phyloP scores from a whole-genome alignment of 2,797 vertebrate genomes.

The Phalanger gymnotis region DNA sequence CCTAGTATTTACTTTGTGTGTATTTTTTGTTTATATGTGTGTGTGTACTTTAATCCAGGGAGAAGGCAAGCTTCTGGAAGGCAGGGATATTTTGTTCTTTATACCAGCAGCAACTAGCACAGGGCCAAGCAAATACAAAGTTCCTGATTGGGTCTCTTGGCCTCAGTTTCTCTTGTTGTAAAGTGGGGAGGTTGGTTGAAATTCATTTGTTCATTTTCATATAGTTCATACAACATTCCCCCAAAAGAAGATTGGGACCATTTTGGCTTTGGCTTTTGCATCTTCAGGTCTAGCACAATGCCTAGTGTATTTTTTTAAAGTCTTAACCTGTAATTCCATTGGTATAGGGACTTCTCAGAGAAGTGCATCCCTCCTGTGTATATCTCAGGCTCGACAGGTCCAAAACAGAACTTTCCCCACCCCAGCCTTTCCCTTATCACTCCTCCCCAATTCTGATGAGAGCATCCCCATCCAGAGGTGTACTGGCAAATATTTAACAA shows the following conservation, averaged over 20 bases:
- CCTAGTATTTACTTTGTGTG: background rate
- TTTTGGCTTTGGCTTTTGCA: background rate
- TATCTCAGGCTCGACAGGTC: background rate
- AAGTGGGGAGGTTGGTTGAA: background rate
- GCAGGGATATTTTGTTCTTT: background rate
- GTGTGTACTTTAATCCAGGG: background rate
- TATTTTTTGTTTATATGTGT: background rate
- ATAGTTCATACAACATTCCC: background rate
- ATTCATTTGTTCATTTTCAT: background rate
- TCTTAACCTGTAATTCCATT: background rate
- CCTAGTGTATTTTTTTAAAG: background rate
- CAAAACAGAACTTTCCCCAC: background rate
- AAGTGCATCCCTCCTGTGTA: background rate
- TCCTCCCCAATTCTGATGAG: background rate
- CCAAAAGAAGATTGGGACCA: background rate
- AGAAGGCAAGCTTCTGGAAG: background rate
- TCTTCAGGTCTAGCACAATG: background rate
- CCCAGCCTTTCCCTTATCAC: background rate
- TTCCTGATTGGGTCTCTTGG: background rate
- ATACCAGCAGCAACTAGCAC: background rate
- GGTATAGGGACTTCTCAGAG: background rate
- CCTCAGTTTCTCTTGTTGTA: background rate
- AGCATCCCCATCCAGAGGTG: background rate
- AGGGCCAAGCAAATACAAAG: background rate
- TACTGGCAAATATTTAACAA: background rate